Evolutionary conservation across 1,140 invertebrate species (phyloP).

Genomic region (Micrasema longulum): DNA sequence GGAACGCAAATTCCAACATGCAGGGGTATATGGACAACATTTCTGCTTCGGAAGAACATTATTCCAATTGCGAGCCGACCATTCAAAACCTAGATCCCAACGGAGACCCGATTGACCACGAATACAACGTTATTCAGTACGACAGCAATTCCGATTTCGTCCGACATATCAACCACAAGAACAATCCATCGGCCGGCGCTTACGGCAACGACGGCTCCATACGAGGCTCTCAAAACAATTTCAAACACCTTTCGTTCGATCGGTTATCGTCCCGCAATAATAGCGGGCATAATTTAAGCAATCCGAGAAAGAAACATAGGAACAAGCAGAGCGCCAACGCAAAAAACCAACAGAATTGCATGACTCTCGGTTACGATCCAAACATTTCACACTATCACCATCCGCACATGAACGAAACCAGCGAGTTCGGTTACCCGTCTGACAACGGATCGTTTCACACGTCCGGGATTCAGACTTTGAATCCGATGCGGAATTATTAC

Average conservation of each 20-base stretch:
- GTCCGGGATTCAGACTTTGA: constrained; percentile 66
- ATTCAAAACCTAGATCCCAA: constrained; percentile 63
- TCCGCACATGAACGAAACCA: constrained; percentile 63
- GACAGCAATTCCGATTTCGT: constrained; percentile 66
- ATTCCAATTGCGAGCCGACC: constrained; percentile 67
- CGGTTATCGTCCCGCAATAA: constrained; percentile 65
- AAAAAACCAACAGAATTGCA: constrained; percentile 66
- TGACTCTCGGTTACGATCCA: constrained; percentile 66
- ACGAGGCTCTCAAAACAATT: constrained; percentile 64
- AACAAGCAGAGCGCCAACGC: constrained; percentile 63
- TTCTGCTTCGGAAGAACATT: constrained; percentile 67
- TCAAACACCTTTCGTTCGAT: constrained; percentile 68
- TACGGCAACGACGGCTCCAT: constrained; percentile 59
- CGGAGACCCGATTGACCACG: constrained; percentile 65
- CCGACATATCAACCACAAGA: constrained; percentile 66
- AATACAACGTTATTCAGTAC: constrained; percentile 68
- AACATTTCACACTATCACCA: constrained; percentile 66
- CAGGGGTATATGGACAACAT: constrained; percentile 60
- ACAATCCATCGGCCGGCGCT: constrained; percentile 48
- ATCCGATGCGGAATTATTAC: constrained; percentile 63
- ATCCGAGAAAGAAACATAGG: constrained; percentile 66
- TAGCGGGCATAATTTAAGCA: constrained; percentile 58
- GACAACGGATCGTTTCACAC: constrained; percentile 67
- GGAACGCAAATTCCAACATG: constrained; percentile 55
- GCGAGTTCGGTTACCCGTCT: constrained; percentile 60